Evolutionary conservation across 2,888 invertebrate genomes (phyloP), one percentile per base, ranked within the genome.

Genomic region (Stenchaetothrips biformis): DNA sequence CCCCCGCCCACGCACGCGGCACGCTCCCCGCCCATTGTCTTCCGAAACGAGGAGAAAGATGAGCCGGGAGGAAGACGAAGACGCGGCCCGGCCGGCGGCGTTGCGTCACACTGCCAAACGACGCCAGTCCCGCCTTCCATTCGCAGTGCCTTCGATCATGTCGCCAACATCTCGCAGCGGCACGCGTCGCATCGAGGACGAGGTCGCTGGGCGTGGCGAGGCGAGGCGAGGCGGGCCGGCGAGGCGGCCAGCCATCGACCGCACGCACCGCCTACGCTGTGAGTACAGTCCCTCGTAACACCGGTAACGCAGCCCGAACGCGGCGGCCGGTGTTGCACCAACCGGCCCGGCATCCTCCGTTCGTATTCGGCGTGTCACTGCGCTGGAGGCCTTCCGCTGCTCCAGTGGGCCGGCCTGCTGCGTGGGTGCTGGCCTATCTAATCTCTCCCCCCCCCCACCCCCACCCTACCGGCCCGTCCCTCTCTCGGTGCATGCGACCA

Each of bases 121-220:
- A 13, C n/a, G n/a, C n/a, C n/a, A n/a, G n/a, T n/a, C n/a, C n/a
- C n/a, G 53, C 53, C 53, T 18, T 4, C 4, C 4, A 37, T 37
- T 37, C 37, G 37, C 37, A 37, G 37, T 4, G 37, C 2, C 37
- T 37, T 37, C 37, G 37, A 37, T 37, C 37, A 37, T 37, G 37
- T 37, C 37, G 37, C 4, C 37, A 37, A 37, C 37, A 4, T 37
- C 4, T 37, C 37, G 37, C 37, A 4, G 11, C 13, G 53, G 16
- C 53, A 16, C 53, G 53, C 67, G 67, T 25, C 67, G 8, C 67
- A 74, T 25, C 25, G 67, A 74, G 67, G 67, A 74, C 67, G 67
- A 74, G 67, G 67, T 25, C 67, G 67, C 67, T 7, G 37, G 37
- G 37, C 37, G 37, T 37, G 37, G 37, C 37, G 37, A 4, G 37